Evolutionary conservation across 2,888 invertebrate genomes (phyloP).

Genomic region (Pyrrhia umbra): DNA sequence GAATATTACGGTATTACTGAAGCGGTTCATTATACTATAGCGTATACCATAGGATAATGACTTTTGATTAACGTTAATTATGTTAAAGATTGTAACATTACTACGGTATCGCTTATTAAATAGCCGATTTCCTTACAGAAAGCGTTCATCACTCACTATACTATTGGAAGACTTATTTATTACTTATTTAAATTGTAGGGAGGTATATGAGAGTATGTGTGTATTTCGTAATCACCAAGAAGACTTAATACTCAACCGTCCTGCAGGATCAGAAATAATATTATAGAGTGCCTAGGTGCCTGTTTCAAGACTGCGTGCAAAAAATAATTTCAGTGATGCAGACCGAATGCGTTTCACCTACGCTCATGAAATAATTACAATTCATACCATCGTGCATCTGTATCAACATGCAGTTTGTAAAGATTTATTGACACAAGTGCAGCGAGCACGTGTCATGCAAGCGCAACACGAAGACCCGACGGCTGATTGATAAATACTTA

Average conservation of each 20-base stretch:
- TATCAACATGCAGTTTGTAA: slow-evolving; percentile 24
- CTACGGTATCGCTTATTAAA: slow-evolving; percentile 1
- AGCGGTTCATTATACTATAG: background rate
- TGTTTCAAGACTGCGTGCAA: too few relatives aligned
- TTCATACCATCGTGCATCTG: slow-evolving; percentile 21
- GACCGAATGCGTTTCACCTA: too few relatives aligned
- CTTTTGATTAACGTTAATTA: slow-evolving; percentile 10
- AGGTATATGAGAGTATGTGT: too few relatives aligned
- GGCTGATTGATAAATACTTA: background rate
- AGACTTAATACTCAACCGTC: too few relatives aligned
- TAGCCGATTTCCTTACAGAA: background rate
- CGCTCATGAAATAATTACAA: background rate
- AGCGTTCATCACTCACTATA: too few relatives aligned
- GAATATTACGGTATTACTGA: background rate
- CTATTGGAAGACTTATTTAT: too few relatives aligned
- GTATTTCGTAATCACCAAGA: too few relatives aligned
- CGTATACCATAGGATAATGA: background rate
- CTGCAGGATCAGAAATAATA: too few relatives aligned
- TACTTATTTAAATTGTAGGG: too few relatives aligned
- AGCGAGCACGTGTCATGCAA: slow-evolving; percentile 13
- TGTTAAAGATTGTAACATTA: background rate
- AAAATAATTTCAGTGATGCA: too few relatives aligned
- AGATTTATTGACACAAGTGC: slow-evolving; percentile 49
- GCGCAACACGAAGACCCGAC: background rate
- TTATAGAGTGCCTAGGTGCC: too few relatives aligned